Evolutionary conservation across 2,888 invertebrate species (phyloP).

Genomic region (Platypus cylindrus): DNA sequence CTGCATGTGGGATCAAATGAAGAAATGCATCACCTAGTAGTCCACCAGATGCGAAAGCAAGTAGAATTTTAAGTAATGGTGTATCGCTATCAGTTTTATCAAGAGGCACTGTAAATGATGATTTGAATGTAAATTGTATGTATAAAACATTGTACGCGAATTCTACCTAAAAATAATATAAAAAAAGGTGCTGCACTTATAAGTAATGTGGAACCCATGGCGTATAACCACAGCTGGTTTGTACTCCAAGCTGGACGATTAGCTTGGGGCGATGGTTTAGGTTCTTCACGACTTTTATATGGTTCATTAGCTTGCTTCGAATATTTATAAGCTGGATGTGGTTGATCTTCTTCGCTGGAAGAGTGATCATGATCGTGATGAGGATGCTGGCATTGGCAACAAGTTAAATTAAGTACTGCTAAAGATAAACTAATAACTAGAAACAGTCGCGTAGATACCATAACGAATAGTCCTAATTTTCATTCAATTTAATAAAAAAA

Average conservation of each 20-base stretch:
- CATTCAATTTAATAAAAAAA: too few relatives aligned
- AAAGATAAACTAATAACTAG: too few relatives aligned
- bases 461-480: too few relatives aligned
- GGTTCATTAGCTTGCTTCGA: constrained; percentile 49
- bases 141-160: background rate
- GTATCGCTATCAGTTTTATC: constrained; percentile 75
- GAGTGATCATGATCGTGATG: constrained; percentile 32
- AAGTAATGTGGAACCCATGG: constrained; percentile 78
- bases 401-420: too few relatives aligned
- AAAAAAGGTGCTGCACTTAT: constrained; percentile 94
- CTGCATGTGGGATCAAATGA: constrained; percentile 95
- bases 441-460: too few relatives aligned
- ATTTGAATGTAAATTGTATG: background rate
- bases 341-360: too few relatives aligned
- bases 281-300: constrained; percentile 8
- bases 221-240: constrained; percentile 56
- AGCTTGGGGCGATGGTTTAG: constrained; percentile 18
- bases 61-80: constrained; percentile 75
- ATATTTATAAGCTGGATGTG: constrained; percentile 71
- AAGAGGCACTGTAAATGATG: constrained; percentile 59
- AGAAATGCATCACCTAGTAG: constrained; percentile 96
- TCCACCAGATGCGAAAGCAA: constrained; percentile 92
- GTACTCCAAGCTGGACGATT: constrained; percentile 16
- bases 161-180: constrained; percentile 53
- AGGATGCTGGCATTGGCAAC: constrained; percentile 13